Evolutionary conservation across 1,140 invertebrate species (phyloP), one percentile per base, ranked within the genome.

Genomic region (Galleria mellonella): DNA sequence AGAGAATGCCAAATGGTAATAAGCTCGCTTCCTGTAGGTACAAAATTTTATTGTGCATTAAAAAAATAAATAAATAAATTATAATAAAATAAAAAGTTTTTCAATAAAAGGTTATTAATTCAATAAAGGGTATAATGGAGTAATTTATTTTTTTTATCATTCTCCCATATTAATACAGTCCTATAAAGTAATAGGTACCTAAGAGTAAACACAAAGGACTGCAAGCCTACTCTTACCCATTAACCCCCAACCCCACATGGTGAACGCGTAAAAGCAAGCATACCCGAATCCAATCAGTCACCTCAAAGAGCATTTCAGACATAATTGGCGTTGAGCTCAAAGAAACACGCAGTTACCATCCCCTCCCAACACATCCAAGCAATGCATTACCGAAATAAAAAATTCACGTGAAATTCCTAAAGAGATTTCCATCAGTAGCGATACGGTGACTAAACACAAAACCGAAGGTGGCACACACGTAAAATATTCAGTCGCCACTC

Each of bases 401-500:
- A 74, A 78, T 68, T 72, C 62, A 71, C 55, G 29, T 60, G 49
- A 54, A 64, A 61, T 62, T 64, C 64, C 69, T 55, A 71, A 64
- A 57, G 49, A 55, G 62, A 69, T 71, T 64, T 69, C 75, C 64
- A 73, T 70, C 63, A 61, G 47, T 39, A 47, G 52, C 62, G 64
- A 61, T 60, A 69, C 68, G 70, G 55, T 67, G 59, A 67, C 72
- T 73, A 69, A 73, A 67, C 71, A 70, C 69, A 65, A 73, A 72
- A 66, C 69, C 55, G 53, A 63, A 71, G 63, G 73, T 66, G 46
- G 51, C 45, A 32, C 47, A 45, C 55, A 58, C 55, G 68, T 82
- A 65, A 77, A 82, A 76, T 71, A 83, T 75, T 77, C 71, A 82
- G 50, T 78, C 73, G 69, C 77, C 75, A 75, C 63, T 67, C 62